Evolutionary conservation across 2,113 vertebrate species (phyloP).

Genomic region (Collichthys lucidus): DNA sequence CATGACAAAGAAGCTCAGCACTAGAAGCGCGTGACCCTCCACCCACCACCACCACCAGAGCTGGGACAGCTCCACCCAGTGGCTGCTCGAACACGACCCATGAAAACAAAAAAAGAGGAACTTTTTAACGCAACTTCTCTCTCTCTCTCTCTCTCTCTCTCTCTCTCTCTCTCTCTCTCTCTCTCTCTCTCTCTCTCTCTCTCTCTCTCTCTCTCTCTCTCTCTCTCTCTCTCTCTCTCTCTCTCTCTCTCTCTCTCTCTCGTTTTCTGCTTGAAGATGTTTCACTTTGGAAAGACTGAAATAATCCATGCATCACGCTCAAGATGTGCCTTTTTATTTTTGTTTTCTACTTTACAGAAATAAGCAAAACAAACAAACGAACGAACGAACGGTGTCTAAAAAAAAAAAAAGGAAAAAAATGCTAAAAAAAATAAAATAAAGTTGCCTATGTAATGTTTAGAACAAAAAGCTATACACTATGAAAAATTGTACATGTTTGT

Average conservation of each 20-base stretch:
- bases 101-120: constrained; percentile 59
- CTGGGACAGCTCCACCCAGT: constrained; percentile 54
- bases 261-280: constrained; percentile 63
- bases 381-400: constrained; percentile 68
- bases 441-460: constrained; percentile 90
- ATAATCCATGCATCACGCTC: constrained; percentile 86
- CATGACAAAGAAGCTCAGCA: constrained; percentile 62
- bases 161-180: constrained; percentile 1
- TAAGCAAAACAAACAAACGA: constrained; percentile 73
- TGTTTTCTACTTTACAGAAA: constrained; percentile 82
- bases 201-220: constrained; percentile 25
- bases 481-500: constrained; percentile 91
- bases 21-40: constrained; percentile 52
- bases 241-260: constrained; percentile 1
- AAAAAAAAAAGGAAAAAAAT: constrained; percentile 73
- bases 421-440: constrained; percentile 82
- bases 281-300: constrained; percentile 76
- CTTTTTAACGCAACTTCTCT: constrained; percentile 64
- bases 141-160: not conserved
- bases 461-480: constrained; percentile 87
- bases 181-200: not conserved
- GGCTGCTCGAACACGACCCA: constrained; percentile 64
- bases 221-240: not conserved
- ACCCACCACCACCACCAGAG: constrained; percentile 30
- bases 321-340: constrained; percentile 94